phyloP scores from a whole-genome alignment of 2,113 vertebrate species.

The Eira barbara region DNA sequence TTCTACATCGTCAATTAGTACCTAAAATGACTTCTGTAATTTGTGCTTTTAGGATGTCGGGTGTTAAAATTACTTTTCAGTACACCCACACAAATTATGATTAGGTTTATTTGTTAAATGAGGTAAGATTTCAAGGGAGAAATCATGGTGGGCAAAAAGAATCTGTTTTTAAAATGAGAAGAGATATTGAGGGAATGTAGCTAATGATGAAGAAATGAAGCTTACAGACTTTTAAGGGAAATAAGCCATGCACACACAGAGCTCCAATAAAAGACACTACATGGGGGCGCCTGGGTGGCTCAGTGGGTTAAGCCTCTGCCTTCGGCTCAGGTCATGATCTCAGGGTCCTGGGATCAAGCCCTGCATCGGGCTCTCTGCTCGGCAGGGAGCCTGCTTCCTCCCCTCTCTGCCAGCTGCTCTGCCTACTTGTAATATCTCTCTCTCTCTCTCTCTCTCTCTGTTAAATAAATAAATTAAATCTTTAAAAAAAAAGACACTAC shows the following conservation, averaged over 20 bases:
- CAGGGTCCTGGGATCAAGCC: too few relatives aligned
- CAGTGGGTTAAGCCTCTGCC: too few relatives aligned
- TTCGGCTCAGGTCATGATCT: too few relatives aligned
- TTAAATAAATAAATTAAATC: too few relatives aligned
- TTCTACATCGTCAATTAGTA: constrained; percentile 37
- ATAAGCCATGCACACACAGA: not conserved
- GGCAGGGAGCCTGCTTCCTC: too few relatives aligned
- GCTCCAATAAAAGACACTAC: not conserved
- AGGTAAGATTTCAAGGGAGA: constrained; percentile 3
- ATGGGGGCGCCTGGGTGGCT: not conserved
- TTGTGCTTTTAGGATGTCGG: constrained; percentile 48
- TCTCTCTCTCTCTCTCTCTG: too few relatives aligned
- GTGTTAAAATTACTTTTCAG: constrained; percentile 50
- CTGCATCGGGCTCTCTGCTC: too few relatives aligned
- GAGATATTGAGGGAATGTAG: not conserved
- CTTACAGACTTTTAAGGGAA: not conserved
- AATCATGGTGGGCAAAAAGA: not conserved
- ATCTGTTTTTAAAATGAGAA: constrained; percentile 42
- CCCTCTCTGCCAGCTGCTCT: too few relatives aligned
- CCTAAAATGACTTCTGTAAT: constrained; percentile 50
- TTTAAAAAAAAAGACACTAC: not conserved
- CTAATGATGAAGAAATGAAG: not conserved
- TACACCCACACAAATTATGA: not conserved
- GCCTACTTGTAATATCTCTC: too few relatives aligned
- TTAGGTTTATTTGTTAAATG: constrained; percentile 38